Percentiles rank a stretch among this genome's conserved stretches.
These are phyloP conservation scores for Chiloscyllium punctatum DNA, from an alignment of 2,797 vertebrate genomes.

Conservation along the genomic window DNA sequence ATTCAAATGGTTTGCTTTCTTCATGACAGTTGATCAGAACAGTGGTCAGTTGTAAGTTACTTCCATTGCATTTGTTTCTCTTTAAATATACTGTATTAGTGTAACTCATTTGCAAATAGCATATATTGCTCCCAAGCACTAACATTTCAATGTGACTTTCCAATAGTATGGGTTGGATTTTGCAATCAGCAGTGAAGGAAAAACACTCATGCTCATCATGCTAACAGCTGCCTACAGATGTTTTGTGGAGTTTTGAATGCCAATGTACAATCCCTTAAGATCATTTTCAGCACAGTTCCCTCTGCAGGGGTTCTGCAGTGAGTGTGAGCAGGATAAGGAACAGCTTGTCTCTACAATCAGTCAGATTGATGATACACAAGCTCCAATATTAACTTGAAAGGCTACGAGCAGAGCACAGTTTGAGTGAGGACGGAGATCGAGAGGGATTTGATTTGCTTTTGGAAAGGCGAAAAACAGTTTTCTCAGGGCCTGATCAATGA, in stretches of 20 bases:
- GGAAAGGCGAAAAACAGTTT: background rate
- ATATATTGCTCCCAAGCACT: slow-evolving; percentile 3
- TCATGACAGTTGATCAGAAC: background rate
- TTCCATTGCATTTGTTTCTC: background rate
- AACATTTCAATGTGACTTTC: background rate
- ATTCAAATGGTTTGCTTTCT: background rate
- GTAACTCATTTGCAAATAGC: slow-evolving; percentile 7
- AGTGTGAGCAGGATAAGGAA: no score
- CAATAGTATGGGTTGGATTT: background rate
- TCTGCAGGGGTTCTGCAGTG: background rate
- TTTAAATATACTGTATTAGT: background rate
- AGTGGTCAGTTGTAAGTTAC: background rate
- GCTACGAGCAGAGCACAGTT: no score
- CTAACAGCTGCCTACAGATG: background rate
- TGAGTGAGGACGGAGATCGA: background rate
- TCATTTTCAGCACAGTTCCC: background rate
- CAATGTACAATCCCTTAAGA: background rate
- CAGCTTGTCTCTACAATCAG: no score
- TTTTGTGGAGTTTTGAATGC: background rate
- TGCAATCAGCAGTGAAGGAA: background rate
- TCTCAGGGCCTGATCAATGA: background rate
- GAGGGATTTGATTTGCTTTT: background rate
- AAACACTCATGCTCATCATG: background rate
- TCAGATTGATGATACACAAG: no score
- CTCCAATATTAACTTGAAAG: no score